Evolutionary conservation across 2,888 invertebrate genomes (phyloP), one percentile per base, ranked within the genome.

Genomic region (Aquatica leii): DNA sequence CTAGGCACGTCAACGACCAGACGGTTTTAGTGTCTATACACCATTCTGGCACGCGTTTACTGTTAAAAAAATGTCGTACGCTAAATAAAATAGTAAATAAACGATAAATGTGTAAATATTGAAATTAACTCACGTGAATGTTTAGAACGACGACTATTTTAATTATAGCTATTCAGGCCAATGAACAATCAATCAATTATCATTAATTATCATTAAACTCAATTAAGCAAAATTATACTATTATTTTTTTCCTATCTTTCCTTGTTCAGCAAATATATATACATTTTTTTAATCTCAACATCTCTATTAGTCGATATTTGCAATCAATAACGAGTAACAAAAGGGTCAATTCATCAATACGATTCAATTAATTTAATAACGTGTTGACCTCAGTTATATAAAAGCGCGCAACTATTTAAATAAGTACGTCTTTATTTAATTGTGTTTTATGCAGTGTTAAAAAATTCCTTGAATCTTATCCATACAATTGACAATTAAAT

Each of bases 301-400:
- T 46, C 9, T 53, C 17, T 50, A 24, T 31, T 35, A 31, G 21
- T n/a, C 35, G 59, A 51, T n/a, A 58, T 58, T 59, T 62, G 54
- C 58, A 54, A 54, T 58, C 49, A 58, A 58, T 58, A 41, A 58
- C 48, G 50, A 62, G 57, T 48, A 34, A 20, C 62, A 52, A 53
- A n/a, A 24, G 57, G 62, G 62, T 62, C 57, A 62, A 59, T 56
- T 58, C 41, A 21, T 62, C 21, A 49, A 62, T 58, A 54, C 62
- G 49, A 62, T 58, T 62, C 58, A 62, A 62, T 62, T 59, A 62
- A 62, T 62, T 58, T 62, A 58, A 58, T 62, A 58, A 58, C 58
- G 24, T 43, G 62, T 59, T 53, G 62, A 59, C 62, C 62, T 62
- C 58, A 46, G 40, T 57, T 48, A 57, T 48, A 51, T 50, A 55